Evolutionary conservation across 2,797 vertebrate species (phyloP).

Genomic region (Pempheris klunzingeri): DNA sequence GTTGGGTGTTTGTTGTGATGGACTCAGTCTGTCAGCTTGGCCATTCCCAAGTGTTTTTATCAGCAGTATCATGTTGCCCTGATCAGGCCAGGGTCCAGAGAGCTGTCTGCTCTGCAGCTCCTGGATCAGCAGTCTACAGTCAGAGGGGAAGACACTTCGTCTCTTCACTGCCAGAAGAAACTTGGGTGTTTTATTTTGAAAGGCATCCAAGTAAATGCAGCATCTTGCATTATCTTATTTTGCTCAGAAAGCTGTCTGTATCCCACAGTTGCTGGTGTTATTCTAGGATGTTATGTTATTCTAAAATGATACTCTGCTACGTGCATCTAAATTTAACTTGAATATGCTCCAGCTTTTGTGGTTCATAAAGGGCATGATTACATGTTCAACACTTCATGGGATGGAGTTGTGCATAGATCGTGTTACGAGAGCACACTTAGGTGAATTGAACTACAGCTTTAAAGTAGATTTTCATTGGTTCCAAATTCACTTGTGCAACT

Average conservation of each 20-base stretch:
- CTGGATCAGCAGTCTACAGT: background rate
- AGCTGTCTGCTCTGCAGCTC: background rate
- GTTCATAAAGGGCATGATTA: constrained; percentile 15
- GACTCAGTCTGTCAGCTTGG: background rate
- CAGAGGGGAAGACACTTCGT: background rate
- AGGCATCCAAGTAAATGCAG: background rate
- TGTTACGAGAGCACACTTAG: background rate
- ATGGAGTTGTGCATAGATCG: background rate
- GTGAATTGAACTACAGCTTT: background rate
- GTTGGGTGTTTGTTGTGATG: background rate
- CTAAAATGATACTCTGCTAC: constrained; percentile 10
- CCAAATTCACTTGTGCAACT: background rate
- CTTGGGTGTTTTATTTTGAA: background rate
- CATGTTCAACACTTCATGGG: constrained; percentile 7
- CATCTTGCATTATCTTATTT: too few relatives aligned
- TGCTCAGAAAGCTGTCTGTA: background rate
- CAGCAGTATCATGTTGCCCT: constrained; percentile 20
- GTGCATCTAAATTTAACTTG: constrained; percentile 46
- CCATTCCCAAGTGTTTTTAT: constrained; percentile 21
- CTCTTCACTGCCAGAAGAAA: background rate
- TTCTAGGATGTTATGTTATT: constrained; percentile 29
- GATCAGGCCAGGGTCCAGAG: background rate
- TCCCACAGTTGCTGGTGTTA: constrained; percentile 17
- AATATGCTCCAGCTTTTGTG: constrained; percentile 20
- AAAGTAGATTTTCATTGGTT: background rate